These are phyloP conservation scores for Caranx melampygus DNA, from an alignment of 2,113 vertebrate species.

Conservation along the genomic window DNA sequence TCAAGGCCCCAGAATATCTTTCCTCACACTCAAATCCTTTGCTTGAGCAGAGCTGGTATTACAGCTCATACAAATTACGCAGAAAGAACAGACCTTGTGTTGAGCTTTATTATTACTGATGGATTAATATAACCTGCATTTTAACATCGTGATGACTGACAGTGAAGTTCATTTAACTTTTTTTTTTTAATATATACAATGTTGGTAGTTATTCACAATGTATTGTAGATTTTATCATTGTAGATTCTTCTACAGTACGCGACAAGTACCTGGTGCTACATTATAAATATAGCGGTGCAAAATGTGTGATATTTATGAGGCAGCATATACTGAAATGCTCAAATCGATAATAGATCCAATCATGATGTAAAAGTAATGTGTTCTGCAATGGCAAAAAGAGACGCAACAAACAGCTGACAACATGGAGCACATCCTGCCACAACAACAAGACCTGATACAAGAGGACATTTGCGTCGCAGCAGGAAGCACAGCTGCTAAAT, in stretches of 20 bases:
- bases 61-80: neutral
- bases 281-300: constrained; percentile 1
- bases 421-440: neutral
- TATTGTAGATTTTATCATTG: neutral
- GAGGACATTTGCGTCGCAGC: neutral
- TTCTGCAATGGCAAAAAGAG: neutral
- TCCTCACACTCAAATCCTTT: constrained; percentile 33
- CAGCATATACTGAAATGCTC: neutral
- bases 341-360: neutral
- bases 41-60: neutral
- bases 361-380: neutral
- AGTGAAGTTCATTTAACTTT: neutral
- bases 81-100: neutral
- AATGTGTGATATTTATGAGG: constrained; percentile 5
- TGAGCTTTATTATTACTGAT: neutral
- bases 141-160: neutral
- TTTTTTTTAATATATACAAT: neutral
- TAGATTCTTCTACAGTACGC: neutral
- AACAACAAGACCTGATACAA: neutral
- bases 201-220: neutral
- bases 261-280: neutral
- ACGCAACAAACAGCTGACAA: neutral
- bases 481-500: neutral
- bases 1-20: constrained; percentile 56
- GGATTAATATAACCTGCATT: neutral